Evolutionary conservation across 2,797 vertebrate genomes (phyloP), one percentile per base, ranked within the genome.

Genomic region (Eulemur albifrons): DNA sequence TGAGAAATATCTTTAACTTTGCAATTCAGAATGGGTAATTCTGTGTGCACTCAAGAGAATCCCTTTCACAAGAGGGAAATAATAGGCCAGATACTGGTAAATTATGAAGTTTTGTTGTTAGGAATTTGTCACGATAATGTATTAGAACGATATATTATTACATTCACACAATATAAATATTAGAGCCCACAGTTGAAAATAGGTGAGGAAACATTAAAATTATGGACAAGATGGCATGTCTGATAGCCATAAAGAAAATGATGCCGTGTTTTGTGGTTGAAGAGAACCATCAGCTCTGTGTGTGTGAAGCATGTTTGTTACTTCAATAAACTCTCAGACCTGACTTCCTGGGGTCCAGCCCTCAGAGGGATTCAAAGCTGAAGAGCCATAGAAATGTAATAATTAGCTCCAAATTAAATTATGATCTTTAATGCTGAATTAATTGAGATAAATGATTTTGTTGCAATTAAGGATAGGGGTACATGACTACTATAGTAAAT

Each of bases 321-420:
- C 59, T 67, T 86, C 57, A 90, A 82, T 50, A 82, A 95, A 77
- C 8, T 27, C 17, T 50, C 52, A 75, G 95, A 93, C 76, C 59
- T 95, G 54, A 73, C 79, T 73, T 97, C 57, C 93, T 0, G 0
- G 54, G 63, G 73, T 90, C 90, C 72, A 83, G 38, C 91, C 52
- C 80, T 96, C 82, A 85, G 48, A 97, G 27, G 48, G 4, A 92
- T 79, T 88, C 95, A 97, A 94, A 97, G 76, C 80, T 94, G 88
- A 94, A 97, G 77, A 87, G 94, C 52, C 91, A 94, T 4, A 92
- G 67, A 97, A 97, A 79, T 75, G 85, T 45, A 95, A 97, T 21
- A 70, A 97, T 93, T 88, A 96, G 76, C 67, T 94, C 73, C 93
- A 97, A 98, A 97, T 98, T 97, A 97, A 98, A 98, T 97, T 94